Conservation (phyloP, 2,888 invertebrate species). For the Labia minor region DNA sequence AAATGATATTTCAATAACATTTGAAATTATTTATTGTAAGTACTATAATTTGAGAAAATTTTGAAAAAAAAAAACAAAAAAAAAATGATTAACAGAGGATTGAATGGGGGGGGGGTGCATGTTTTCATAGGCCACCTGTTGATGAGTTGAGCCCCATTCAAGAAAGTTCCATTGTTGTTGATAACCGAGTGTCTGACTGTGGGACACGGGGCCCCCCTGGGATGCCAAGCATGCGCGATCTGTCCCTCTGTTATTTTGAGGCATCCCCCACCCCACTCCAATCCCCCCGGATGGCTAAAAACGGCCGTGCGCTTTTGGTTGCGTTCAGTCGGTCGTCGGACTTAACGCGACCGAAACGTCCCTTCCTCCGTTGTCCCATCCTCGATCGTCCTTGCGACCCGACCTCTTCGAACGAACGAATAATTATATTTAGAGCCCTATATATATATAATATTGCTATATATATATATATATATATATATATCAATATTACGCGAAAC, state of each 20-base stretch:
- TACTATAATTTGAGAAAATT: too few relatives aligned
- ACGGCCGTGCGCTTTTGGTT: neutral
- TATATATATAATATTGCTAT: neutral
- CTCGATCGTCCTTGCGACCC: slow-evolving; percentile 1
- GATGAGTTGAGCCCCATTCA: neutral
- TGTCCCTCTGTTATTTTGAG: neutral
- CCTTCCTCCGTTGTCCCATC: neutral
- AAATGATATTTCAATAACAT: too few relatives aligned
- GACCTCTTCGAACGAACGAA: slow-evolving; percentile 7
- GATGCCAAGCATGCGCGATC: neutral
- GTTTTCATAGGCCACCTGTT: too few relatives aligned
- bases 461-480: too few relatives aligned
- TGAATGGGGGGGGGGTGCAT: too few relatives aligned
- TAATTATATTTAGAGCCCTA: neutral
- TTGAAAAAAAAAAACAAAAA: too few relatives aligned
- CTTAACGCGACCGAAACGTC: neutral
- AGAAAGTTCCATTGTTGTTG: neutral
- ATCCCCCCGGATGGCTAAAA: neutral
- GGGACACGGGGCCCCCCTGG: neutral
- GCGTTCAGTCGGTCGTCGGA: slow-evolving; percentile 7
- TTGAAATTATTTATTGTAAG: too few relatives aligned
- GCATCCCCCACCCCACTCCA: neutral
- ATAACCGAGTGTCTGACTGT: too few relatives aligned
- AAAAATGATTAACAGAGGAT: too few relatives aligned
- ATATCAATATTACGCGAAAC: too few relatives aligned